Percentiles rank a stretch among this genome's conserved stretches.
Conservation (phyloP, 2,888 invertebrate genomes). For the Boloria euphrosyne region DNA sequence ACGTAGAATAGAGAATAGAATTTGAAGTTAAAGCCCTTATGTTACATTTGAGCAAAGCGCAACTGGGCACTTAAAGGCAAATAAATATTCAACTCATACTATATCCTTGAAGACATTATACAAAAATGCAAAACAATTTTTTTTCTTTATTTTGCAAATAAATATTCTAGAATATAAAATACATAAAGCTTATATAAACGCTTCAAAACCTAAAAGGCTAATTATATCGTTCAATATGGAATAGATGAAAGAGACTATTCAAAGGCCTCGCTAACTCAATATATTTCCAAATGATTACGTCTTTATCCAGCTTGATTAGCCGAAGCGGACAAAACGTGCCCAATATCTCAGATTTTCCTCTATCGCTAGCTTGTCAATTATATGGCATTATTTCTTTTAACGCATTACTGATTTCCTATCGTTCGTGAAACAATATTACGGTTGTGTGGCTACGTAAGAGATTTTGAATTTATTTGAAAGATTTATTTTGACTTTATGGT, state of each 20-base stretch:
- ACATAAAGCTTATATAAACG: too few relatives aligned
- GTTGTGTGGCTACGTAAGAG: neutral
- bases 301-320: conserved; percentile 44
- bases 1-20: too few relatives aligned
- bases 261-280: conserved; percentile 24
- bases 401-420: conserved; percentile 41
- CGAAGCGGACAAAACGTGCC: conserved; percentile 35
- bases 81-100: neutral
- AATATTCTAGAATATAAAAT: too few relatives aligned
- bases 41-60: too few relatives aligned
- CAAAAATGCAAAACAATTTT: too few relatives aligned
- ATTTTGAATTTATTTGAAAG: conserved; percentile 15
- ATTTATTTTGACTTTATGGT: neutral
- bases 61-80: neutral
- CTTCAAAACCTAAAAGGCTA: conserved; percentile 7
- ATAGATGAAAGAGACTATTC: conserved; percentile 25
- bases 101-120: too few relatives aligned
- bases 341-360: conserved; percentile 32
- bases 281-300: conserved; percentile 34
- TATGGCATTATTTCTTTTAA: conserved; percentile 48
- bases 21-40: too few relatives aligned
- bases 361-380: conserved; percentile 45
- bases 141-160: too few relatives aligned
- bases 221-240: conserved; percentile 21
- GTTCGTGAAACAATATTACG: conserved; percentile 42